Base-by-base conservation (phyloP, 92 coral and sea anemone species). In the Montipora capitata region DNA sequence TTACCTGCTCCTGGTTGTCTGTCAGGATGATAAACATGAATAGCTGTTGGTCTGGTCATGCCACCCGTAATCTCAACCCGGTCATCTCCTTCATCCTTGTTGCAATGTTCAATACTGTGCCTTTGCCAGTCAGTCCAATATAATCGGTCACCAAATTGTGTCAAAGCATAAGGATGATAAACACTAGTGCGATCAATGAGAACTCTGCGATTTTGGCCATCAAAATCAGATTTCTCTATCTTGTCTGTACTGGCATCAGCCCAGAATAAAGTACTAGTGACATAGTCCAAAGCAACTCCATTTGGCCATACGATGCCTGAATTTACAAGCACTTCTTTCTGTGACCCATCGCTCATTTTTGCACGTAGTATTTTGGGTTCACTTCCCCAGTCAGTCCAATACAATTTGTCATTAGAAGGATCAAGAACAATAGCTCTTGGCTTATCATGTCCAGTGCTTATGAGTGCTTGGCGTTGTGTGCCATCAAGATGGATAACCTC, bases 91-190 rank as follows among this genome's bases (percentile, higher is more conserved):
- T 79, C 73, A n/a, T 58, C 77, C 74, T 93, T 93, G 67, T 87
- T 72, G 74, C 90, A 76, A 73, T 91, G 92, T 10, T 93, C 96
- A 61, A 93, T 91, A 15, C 92, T 87, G 9, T 91, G 92, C 82
- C 59, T 92, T 61, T 91, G 96, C 96, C 96, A 93, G 59, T 93
- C 96, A 8, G 87, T 93, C 96, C 96, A 93, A 40, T 91, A 93
- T 5, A 93, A 44, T 57, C 92, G 56, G 11, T 87, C 84, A 52
- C 78, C 77, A 74, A 82, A 91, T 51, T 74, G 90, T 0, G 96
- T 91, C 68, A 93, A 63, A 12, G 92, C 81, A 81, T 86, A 93
- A 5, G 94, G 94, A 74, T 93, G 96, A 82, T 91, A 91, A 5
- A 93, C 66, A 66, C 88, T 65, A 18, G 13, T 85, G 3, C 66